A percentile compares a stretch with the other conserved stretches of the same genome.
Conservation (phyloP, 1,140 invertebrate genomes). For the Gonatopus flavifemur region DNA sequence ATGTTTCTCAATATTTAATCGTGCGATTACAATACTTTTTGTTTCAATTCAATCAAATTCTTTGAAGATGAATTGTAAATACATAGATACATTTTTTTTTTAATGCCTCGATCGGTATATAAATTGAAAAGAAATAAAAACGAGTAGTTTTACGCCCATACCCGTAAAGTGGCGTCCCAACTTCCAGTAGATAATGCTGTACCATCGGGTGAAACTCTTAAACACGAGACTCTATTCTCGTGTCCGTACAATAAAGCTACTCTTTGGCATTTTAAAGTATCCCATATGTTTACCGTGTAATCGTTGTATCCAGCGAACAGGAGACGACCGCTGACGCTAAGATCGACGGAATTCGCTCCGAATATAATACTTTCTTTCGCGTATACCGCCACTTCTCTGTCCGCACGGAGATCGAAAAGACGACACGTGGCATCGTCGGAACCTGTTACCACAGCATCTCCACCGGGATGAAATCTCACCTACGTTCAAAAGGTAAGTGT, state of each 20-base stretch:
- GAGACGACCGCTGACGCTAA: conserved; percentile 92
- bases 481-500: conserved; percentile 15
- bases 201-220: conserved; percentile 95
- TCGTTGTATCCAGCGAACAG: conserved; percentile 99
- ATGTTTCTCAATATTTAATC: too few relatives aligned
- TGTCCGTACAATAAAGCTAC: conserved; percentile 94
- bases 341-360: conserved; percentile 97
- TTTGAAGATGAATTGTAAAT: too few relatives aligned
- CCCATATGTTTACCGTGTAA: conserved; percentile 99
- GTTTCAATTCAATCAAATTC: too few relatives aligned
- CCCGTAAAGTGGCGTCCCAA: conserved; percentile 96
- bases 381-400: conserved; percentile 96
- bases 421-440: conserved; percentile 98
- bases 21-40: too few relatives aligned
- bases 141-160: conserved; percentile 66
- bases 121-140: background rate
- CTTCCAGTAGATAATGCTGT: conserved; percentile 96
- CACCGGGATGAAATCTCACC: conserved; percentile 94
- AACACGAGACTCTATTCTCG: conserved; percentile 94
- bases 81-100: too few relatives aligned
- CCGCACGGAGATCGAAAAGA: conserved; percentile 95
- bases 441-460: conserved; percentile 96
- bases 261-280: conserved; percentile 90
- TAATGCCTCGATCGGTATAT: too few relatives aligned
- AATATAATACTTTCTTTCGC: conserved; percentile 98